phyloP scores from a whole-genome alignment of 2,113 vertebrate genomes.

The Circaetus gallicus region DNA sequence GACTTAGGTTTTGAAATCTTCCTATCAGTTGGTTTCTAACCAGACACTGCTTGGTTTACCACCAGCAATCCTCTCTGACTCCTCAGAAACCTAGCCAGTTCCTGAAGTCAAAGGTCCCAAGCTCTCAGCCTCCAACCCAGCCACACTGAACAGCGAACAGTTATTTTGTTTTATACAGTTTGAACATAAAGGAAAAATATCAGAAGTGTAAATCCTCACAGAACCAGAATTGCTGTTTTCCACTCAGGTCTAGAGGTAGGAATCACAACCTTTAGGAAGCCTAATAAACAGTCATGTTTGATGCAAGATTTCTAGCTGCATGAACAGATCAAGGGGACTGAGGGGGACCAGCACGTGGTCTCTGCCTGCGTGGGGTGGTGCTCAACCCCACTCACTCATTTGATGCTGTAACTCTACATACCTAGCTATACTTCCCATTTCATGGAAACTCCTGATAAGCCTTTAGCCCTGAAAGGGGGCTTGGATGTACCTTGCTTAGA shows the following conservation, averaged over 20 bases:
- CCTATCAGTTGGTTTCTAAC: not conserved
- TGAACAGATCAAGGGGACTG: not conserved
- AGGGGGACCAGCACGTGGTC: accelerated
- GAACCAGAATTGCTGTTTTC: not conserved
- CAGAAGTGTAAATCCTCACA: not conserved
- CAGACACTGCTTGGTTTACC: not conserved
- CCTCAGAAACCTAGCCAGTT: not conserved
- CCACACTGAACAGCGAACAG: not conserved
- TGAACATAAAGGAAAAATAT: not conserved
- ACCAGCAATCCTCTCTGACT: not conserved
- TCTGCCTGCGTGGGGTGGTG: not conserved
- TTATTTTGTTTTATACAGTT: not conserved
- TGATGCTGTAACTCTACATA: not conserved
- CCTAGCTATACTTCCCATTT: not conserved
- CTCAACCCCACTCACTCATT: not conserved
- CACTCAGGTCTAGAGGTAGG: not conserved
- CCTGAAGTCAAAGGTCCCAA: not conserved
- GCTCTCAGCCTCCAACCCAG: not conserved
- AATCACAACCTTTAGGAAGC: not conserved
- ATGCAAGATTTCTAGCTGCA: not conserved
- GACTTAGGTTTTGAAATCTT: not conserved
- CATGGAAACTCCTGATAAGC: not conserved
- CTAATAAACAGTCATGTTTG: not conserved
- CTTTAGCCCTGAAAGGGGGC: not conserved
- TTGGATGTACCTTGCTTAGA: not conserved